Percentiles rank a stretch among this genome's conserved stretches.
These are phyloP conservation scores for Henicopernis longicauda DNA, from an alignment of 2,113 vertebrate genomes.

Conservation along the genomic window DNA sequence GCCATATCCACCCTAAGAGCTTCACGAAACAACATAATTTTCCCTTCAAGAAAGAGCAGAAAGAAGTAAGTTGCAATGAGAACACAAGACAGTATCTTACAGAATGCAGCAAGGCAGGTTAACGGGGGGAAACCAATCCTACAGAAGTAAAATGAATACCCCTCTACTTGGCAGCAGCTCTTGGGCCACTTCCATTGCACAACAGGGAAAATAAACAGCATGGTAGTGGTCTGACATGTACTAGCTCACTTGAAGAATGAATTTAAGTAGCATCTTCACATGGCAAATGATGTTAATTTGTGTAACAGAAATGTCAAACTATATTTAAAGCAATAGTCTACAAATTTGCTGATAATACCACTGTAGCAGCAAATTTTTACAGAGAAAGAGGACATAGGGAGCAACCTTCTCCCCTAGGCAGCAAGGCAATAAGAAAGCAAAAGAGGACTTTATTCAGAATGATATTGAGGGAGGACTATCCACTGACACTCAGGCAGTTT, in stretches of 20 bases:
- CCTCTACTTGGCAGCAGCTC: not conserved
- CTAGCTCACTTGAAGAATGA: not conserved
- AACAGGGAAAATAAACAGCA: not conserved
- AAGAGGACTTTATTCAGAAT: not conserved
- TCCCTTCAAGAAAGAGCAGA: not conserved
- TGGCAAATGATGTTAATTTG: not conserved
- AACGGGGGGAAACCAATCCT: not conserved
- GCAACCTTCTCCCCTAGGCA: not conserved
- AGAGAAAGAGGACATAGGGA: not conserved
- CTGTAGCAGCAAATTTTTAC: not conserved
- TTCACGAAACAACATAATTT: not conserved
- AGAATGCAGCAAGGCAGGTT: not conserved
- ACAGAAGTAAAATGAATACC: not conserved
- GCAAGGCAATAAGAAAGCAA: not conserved
- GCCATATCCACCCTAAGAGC: not conserved
- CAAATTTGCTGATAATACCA: not conserved
- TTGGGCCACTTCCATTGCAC: not conserved
- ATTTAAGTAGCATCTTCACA: not conserved
- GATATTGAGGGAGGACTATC: not conserved
- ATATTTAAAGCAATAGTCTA: not conserved
- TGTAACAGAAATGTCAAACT: not conserved
- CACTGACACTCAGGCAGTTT: not conserved
- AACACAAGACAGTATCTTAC: not conserved
- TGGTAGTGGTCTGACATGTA: rapidly evolving
- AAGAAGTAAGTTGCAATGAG: not conserved